Evolutionary conservation across 2,888 invertebrate species (phyloP).

Genomic region (Spatulosminthurus flaviceps): DNA sequence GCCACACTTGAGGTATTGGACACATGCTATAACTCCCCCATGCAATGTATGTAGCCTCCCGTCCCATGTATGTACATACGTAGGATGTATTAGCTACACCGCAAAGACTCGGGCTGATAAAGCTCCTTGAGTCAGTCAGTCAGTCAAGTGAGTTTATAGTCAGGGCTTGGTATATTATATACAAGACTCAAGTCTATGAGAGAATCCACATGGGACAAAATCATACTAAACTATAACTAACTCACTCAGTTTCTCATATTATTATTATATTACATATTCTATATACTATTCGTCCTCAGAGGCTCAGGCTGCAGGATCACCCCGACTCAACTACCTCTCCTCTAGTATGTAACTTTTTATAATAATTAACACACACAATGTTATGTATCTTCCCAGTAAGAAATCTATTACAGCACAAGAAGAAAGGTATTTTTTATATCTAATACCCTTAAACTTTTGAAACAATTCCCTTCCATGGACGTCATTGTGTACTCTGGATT

Average conservation of each 20-base stretch:
- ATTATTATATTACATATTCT: background rate
- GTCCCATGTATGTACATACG: background rate
- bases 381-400: too few species aligned
- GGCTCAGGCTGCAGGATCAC: background rate
- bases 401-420: too few species aligned
- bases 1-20: slow-evolving; percentile 11
- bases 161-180: too few species aligned
- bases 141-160: background rate
- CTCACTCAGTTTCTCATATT: slow-evolving; percentile 13
- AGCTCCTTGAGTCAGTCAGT: background rate
- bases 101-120: background rate
- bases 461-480: too few species aligned
- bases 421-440: too few species aligned
- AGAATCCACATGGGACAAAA: slow-evolving; percentile 26
- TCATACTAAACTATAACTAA: background rate
- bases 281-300: background rate
- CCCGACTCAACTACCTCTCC: background rate
- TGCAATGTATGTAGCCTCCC: background rate
- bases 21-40: background rate
- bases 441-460: too few species aligned
- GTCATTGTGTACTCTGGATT: too few species aligned
- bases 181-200: too few species aligned
- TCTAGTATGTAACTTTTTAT: background rate
- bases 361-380: too few species aligned
- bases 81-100: too few species aligned